Conservation (phyloP, 1,140 invertebrate genomes). For the Lordiphosa clarofinis region DNA sequence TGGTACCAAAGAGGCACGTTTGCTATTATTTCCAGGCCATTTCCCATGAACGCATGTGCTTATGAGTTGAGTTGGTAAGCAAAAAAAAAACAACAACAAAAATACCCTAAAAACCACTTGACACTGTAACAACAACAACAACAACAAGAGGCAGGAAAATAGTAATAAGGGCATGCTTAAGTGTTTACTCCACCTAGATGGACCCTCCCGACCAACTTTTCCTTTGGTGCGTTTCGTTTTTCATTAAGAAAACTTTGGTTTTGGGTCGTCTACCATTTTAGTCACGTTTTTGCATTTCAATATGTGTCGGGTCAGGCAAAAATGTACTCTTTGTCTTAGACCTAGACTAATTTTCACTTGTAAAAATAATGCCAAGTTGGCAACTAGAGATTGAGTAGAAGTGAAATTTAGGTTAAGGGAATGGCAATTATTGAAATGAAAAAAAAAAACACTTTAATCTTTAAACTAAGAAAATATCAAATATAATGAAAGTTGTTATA, state of each 20-base stretch:
- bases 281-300: conserved; percentile 52
- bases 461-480: too few relatives aligned
- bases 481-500: too few relatives aligned
- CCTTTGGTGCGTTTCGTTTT: conserved; percentile 4
- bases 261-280: conserved; percentile 29
- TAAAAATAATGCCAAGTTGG: neutral
- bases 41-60: conserved; percentile 70
- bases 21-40: conserved; percentile 76
- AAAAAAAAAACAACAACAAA: conserved; percentile 30
- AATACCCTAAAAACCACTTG: conserved; percentile 30
- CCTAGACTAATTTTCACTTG: conserved; percentile 13
- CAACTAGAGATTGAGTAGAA: too few relatives aligned
- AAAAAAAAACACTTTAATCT: too few relatives aligned
- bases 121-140: conserved; percentile 32
- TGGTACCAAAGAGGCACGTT: conserved; percentile 56
- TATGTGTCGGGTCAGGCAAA: conserved; percentile 33
- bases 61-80: conserved; percentile 53
- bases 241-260: conserved; percentile 3
- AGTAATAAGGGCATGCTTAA: conserved; percentile 33
- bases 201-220: conserved; percentile 12
- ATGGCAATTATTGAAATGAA: too few relatives aligned
- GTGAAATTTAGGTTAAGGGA: too few relatives aligned
- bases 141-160: conserved; percentile 17
- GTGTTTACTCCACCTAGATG: conserved; percentile 12
- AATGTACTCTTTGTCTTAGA: conserved; percentile 7